Conservation (phyloP, 2,888 invertebrate genomes). For the Heliconius charithonia region DNA sequence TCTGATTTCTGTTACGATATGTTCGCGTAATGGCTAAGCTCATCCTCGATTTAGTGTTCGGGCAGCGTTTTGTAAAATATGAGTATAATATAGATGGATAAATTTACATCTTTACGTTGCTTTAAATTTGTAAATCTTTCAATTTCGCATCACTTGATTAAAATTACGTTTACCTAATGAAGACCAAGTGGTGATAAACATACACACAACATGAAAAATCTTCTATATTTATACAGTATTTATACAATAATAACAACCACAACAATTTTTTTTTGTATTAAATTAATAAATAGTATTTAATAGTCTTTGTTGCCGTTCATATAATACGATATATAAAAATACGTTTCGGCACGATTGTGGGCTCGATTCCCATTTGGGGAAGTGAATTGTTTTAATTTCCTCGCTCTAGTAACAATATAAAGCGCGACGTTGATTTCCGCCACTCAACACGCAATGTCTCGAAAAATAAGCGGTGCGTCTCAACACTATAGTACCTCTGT, state of each 20-base stretch:
- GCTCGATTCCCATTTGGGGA: no score
- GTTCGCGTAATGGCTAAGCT: constrained; percentile 34
- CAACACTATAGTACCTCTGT: no score
- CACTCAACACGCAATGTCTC: no score
- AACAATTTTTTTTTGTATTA: not conserved
- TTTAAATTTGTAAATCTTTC: not conserved
- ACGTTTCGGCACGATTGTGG: no score
- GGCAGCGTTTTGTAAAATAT: constrained; percentile 12
- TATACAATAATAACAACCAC: no score
- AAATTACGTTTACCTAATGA: not conserved
- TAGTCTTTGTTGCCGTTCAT: no score
- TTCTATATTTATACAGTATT: not conserved
- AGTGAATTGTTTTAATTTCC: no score
- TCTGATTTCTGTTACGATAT: constrained; percentile 60
- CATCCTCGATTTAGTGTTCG: constrained; percentile 22
- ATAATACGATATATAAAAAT: no score
- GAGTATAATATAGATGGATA: not conserved
- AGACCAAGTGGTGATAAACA: not conserved
- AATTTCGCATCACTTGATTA: not conserved
- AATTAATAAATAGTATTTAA: no score
- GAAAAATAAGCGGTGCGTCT: no score
- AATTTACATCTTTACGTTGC: not conserved
- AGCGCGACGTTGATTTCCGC: not conserved
- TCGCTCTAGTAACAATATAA: no score
- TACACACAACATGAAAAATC: not conserved